A percentile compares a stretch with the other conserved stretches of the same genome.
These are phyloP conservation scores for Pseudomyrmex sp. DNA, from an alignment of 1,140 invertebrate species.

Conservation along the genomic window DNA sequence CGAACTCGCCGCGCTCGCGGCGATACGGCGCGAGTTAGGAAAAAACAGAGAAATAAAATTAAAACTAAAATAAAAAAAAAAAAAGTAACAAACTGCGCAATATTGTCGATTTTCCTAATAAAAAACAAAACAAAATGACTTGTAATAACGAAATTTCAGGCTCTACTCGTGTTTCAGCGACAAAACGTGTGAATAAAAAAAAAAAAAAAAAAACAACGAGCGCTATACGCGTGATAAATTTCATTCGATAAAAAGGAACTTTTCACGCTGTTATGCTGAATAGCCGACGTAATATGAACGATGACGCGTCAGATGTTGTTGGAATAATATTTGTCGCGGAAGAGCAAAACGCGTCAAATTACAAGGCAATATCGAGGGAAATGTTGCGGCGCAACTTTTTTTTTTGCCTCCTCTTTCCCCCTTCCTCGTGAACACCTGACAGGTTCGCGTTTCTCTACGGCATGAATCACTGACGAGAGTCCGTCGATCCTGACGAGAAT, in stretches of 20 bases:
- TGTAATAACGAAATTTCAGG: not conserved
- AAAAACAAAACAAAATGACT: not conserved
- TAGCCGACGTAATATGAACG: not conserved
- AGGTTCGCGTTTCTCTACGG: conserved; percentile 46
- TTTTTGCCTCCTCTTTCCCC: not conserved
- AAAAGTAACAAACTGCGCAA: not conserved
- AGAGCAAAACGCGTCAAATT: conserved; percentile 42
- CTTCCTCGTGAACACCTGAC: not conserved
- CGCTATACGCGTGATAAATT: conserved; percentile 2
- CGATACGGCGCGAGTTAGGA: too few species aligned
- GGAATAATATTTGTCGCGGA: conserved; percentile 44
- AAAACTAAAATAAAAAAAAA: too few species aligned
- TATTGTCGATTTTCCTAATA: not conserved
- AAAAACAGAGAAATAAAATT: too few species aligned
- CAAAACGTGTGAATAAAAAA: not conserved
- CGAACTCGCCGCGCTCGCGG: not conserved
- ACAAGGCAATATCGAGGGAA: conserved; percentile 34
- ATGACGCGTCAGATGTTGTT: conserved; percentile 26
- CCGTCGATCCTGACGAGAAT: conserved; percentile 25
- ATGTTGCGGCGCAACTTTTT: conserved; percentile 37
- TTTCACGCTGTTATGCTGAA: not conserved
- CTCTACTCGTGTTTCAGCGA: too few species aligned
- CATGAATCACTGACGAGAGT: conserved; percentile 58
- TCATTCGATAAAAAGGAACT: conserved; percentile 9
- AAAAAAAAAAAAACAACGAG: not conserved